phyloP scores from a whole-genome alignment of 2,888 invertebrate species.

The Salpingus planirostris region DNA sequence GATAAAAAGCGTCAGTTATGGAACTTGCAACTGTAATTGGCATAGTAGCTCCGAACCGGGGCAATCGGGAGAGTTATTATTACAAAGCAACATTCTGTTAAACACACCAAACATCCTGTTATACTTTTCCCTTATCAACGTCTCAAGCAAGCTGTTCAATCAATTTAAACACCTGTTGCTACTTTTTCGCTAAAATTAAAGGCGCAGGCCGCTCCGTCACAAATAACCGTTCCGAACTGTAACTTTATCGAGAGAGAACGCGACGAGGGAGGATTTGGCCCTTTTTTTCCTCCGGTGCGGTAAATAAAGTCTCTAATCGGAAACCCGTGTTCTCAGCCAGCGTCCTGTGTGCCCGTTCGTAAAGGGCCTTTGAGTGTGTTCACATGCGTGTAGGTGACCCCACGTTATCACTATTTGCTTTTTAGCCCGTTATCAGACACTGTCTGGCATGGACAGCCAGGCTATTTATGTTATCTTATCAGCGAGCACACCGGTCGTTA shows the following conservation, averaged over 20 bases:
- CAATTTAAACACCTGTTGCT: slow-evolving; percentile 16
- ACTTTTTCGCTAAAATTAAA: slow-evolving; percentile 13
- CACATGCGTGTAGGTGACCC: slow-evolving; percentile 29
- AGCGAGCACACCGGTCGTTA: slow-evolving; percentile 23
- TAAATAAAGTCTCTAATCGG: slow-evolving; percentile 2
- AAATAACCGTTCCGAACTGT: too few species aligned
- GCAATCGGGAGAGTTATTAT: not conserved
- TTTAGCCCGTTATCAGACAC: slow-evolving; percentile 27
- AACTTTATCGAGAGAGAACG: too few species aligned
- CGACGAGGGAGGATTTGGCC: not conserved
- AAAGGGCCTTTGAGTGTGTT: too few species aligned
- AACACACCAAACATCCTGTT: slow-evolving; percentile 4
- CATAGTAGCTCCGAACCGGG: not conserved
- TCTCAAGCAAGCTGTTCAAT: slow-evolving; percentile 14
- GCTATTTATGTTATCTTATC: slow-evolving; percentile 33
- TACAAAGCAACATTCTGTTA: not conserved
- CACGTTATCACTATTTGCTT: slow-evolving; percentile 30
- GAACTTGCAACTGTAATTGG: too few species aligned
- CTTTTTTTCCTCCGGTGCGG: not conserved
- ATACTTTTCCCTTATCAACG: slow-evolving; percentile 7
- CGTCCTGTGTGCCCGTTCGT: not conserved
- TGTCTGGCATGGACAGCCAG: slow-evolving; percentile 31
- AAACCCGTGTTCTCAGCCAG: slow-evolving; percentile 2
- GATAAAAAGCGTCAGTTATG: too few species aligned
- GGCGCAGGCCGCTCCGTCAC: not conserved